These are phyloP conservation scores for Cephalopterus ornatus DNA, from an alignment of 2,113 vertebrate genomes.

Conservation along the genomic window DNA sequence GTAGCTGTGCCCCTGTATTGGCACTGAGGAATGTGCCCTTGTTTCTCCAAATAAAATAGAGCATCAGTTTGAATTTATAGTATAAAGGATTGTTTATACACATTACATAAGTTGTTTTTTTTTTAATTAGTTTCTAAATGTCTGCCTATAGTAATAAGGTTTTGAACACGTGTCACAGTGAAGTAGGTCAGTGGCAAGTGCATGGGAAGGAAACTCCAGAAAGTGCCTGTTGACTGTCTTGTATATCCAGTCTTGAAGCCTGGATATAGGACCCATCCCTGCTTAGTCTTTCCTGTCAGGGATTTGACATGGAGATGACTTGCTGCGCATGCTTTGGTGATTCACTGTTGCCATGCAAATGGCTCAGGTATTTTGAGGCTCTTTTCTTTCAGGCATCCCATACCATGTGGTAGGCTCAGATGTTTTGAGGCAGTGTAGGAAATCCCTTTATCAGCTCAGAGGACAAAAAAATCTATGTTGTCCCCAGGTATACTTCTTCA, in stretches of 20 bases:
- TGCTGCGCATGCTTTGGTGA: not conserved
- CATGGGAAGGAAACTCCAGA: not conserved
- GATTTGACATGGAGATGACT: not conserved
- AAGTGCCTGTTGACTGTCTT: not conserved
- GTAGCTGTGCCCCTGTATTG: not conserved
- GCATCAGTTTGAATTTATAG: not conserved
- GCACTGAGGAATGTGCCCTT: not conserved
- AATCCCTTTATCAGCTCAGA: not conserved
- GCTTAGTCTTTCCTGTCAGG: not conserved
- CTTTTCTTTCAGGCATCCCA: not conserved
- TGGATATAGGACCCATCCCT: not conserved
- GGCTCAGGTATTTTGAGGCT: not conserved
- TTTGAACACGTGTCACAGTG: not conserved
- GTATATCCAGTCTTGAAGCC: not conserved
- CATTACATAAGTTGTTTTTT: not conserved
- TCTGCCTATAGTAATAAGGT: not conserved
- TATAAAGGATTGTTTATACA: not conserved
- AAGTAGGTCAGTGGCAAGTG: not conserved
- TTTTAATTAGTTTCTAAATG: not conserved
- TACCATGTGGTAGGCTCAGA: not conserved
- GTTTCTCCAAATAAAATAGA: not conserved
- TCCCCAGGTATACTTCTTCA: not conserved
- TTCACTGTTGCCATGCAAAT: not conserved
- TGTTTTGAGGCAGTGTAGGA: not conserved
- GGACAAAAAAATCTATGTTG: not conserved